phyloP scores from a whole-genome alignment of 2,797 vertebrate species.

The Acanthurus tractus region DNA sequence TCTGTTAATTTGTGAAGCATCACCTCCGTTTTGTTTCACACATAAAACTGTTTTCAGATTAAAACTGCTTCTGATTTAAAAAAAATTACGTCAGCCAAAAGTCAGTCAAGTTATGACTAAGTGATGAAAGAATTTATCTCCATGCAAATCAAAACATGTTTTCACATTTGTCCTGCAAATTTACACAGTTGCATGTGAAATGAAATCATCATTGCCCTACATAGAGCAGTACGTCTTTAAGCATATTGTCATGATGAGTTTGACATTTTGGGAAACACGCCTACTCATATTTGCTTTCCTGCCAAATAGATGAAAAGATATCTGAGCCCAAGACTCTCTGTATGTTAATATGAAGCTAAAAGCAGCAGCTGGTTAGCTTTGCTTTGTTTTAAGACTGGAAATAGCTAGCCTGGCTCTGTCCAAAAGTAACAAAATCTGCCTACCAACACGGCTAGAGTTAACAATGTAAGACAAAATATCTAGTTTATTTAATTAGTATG shows the following conservation, averaged over 20 bases:
- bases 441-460: too few species aligned
- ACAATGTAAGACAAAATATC: too few species aligned
- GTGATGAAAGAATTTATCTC: neutral
- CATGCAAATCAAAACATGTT: neutral
- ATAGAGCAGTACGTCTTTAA: neutral
- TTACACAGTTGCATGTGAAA: neutral
- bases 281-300: neutral
- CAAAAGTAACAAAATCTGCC: too few species aligned
- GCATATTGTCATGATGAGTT: slow-evolving; percentile 1
- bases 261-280: neutral
- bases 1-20: slow-evolving; percentile 61
- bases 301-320: neutral
- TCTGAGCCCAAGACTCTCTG: neutral
- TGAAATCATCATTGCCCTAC: neutral
- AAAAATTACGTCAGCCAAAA: slow-evolving; percentile 8
- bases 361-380: neutral
- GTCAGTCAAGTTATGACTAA: slow-evolving; percentile 3
- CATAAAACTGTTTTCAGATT: slow-evolving; percentile 39
- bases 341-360: neutral
- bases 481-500: too few species aligned
- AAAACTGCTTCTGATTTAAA: slow-evolving; percentile 7
- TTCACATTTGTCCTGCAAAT: neutral
- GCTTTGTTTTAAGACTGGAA: neutral
- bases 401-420: neutral
- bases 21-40: slow-evolving; percentile 46